Percentiles rank a stretch among this genome's conserved stretches.
These are phyloP conservation scores for Pollenia labialis DNA, from an alignment of 2,888 invertebrate species.

Conservation along the genomic window DNA sequence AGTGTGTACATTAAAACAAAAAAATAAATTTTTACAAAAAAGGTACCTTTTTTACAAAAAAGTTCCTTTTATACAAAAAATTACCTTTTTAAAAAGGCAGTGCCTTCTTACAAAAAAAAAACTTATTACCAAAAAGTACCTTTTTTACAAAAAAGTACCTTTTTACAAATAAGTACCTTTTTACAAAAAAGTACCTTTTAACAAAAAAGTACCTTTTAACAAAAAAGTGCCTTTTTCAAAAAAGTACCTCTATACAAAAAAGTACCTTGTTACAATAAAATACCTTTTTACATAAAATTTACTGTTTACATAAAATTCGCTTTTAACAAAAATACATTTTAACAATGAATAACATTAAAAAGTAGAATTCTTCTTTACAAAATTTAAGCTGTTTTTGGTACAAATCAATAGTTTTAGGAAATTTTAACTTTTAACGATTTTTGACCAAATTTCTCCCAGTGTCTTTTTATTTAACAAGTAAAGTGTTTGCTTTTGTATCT, in stretches of 20 bases:
- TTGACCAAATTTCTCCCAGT: slow-evolving; percentile 12
- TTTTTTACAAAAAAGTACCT: background rate
- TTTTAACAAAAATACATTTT: too few species aligned
- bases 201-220: background rate
- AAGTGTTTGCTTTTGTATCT: slow-evolving; percentile 63
- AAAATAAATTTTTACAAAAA: too few species aligned
- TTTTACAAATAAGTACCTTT: background rate
- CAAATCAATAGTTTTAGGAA: too few species aligned
- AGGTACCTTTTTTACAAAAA: too few species aligned
- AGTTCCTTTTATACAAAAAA: background rate
- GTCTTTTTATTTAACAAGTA: slow-evolving; percentile 45
- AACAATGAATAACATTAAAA: too few species aligned
- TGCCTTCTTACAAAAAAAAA: background rate
- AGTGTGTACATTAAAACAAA: too few species aligned
- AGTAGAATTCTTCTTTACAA: too few species aligned
- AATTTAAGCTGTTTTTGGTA: too few species aligned
- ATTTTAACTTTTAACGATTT: too few species aligned
- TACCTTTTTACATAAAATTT: background rate
- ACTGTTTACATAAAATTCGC: too few species aligned
- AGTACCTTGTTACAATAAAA: background rate
- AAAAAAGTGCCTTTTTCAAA: background rate
- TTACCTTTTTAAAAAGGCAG: background rate
- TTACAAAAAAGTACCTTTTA: background rate
- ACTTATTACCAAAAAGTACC: background rate
- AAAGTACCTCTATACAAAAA: background rate